Conservation (phyloP, 92 coral and sea anemone species). For the Nematostella vectensis region DNA sequence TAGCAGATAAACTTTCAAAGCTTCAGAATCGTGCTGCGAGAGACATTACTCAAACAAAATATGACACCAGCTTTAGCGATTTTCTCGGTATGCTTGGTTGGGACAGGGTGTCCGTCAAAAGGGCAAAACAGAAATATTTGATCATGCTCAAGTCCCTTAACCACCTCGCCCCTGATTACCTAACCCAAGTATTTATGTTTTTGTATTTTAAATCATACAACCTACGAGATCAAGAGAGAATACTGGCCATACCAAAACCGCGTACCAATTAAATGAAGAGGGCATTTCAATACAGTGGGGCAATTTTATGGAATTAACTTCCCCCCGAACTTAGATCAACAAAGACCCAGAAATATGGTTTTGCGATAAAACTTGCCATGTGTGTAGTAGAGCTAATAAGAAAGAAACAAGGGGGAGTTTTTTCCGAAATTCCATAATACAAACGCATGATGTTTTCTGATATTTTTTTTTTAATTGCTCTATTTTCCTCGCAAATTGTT, state of each 20-base stretch:
- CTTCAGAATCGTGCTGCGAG: neutral
- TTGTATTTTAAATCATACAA: neutral
- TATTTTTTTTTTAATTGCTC: too few species aligned
- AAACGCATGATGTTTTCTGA: too few species aligned
- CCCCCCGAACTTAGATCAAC: neutral
- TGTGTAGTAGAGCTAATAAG: too few species aligned
- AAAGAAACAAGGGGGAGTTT: too few species aligned
- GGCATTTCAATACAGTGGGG: neutral
- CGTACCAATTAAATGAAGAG: conserved; percentile 1
- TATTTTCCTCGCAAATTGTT: too few species aligned
- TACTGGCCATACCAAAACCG: neutral
- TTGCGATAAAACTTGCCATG: too few species aligned
- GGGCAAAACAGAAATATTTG: neutral
- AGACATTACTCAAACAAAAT: neutral
- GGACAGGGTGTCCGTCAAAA: neutral
- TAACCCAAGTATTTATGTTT: neutral
- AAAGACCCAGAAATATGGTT: too few species aligned
- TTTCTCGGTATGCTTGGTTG: neutral
- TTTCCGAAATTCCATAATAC: too few species aligned
- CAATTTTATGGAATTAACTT: conserved; percentile 5
- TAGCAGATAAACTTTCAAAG: neutral
- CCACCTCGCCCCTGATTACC: neutral
- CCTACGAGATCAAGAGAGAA: neutral
- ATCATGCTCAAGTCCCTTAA: neutral
- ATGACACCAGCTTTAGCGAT: neutral